phyloP scores from a whole-genome alignment of 2,797 vertebrate species.

The Octomys mimax region DNA sequence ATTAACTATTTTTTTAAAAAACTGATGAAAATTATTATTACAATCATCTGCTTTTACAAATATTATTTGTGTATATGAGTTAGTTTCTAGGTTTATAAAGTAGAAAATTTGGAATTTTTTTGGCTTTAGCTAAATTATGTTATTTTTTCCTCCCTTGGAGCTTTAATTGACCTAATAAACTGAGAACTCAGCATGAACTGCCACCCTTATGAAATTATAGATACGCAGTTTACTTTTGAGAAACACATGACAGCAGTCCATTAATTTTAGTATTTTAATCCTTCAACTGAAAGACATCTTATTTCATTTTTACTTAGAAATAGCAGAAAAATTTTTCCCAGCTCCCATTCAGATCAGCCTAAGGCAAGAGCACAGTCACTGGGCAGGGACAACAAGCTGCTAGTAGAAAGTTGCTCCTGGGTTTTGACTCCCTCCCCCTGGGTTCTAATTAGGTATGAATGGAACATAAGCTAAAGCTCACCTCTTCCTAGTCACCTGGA shows the following conservation, averaged over 20 bases:
- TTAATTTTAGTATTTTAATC: conserved; percentile 40
- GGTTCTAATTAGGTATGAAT: not conserved
- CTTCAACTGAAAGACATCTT: conserved; percentile 33
- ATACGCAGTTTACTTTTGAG: conserved; percentile 61
- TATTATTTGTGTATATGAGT: not conserved
- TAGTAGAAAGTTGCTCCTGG: not conserved
- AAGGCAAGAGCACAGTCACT: not conserved
- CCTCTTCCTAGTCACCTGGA: not conserved
- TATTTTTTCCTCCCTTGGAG: not conserved
- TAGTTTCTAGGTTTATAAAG: conserved; percentile 46
- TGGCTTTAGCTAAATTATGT: conserved; percentile 35
- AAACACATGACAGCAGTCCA: conserved; percentile 18
- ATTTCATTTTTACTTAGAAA: conserved; percentile 50
- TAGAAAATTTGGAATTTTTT: conserved; percentile 50
- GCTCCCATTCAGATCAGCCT: not conserved
- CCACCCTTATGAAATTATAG: conserved; percentile 28
- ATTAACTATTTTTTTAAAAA: no score
- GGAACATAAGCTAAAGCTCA: not conserved
- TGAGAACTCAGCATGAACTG: not conserved
- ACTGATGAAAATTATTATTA: no score
- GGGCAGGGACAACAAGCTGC: not conserved
- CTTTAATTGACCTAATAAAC: conserved; percentile 30
- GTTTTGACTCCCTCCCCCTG: not conserved
- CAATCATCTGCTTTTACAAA: not conserved
- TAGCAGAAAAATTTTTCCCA: conserved; percentile 57